phyloP scores from a whole-genome alignment of 2,113 vertebrate species.

The Alethe diademata region DNA sequence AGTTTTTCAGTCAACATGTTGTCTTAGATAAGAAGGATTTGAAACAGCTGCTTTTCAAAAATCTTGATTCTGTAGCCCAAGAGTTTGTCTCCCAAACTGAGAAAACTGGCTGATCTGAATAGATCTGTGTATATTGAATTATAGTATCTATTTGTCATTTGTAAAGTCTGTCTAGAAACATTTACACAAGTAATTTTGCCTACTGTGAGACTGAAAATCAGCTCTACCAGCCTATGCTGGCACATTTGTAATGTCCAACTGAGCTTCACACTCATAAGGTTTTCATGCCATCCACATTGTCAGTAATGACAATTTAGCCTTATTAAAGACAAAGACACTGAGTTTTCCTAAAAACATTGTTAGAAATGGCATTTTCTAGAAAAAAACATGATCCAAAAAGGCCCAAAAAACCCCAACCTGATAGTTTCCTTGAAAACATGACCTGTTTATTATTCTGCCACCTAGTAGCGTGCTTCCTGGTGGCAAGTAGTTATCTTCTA shows the following conservation, averaged over 20 bases:
- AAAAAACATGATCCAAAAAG: background rate
- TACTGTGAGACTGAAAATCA: background rate
- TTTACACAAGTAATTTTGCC: background rate
- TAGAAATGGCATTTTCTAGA: background rate
- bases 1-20: background rate
- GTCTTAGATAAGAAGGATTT: background rate
- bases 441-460: background rate
- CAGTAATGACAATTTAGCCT: background rate
- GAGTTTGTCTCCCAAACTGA: background rate
- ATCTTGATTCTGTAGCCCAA: background rate
- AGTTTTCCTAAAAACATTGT: background rate
- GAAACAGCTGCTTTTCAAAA: background rate
- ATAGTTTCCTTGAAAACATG: background rate
- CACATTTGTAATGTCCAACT: background rate
- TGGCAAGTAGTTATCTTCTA: background rate
- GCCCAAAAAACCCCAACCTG: accelerated
- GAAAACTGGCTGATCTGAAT: background rate
- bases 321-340: background rate
- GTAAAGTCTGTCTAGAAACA: background rate
- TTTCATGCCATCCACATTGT: background rate
- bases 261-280: background rate
- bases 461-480: accelerated
- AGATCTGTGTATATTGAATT: background rate
- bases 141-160: background rate
- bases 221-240: background rate